These are phyloP conservation scores for Vulpes lagopus DNA, from an alignment of 2,113 vertebrate species.

Conservation along the genomic window DNA sequence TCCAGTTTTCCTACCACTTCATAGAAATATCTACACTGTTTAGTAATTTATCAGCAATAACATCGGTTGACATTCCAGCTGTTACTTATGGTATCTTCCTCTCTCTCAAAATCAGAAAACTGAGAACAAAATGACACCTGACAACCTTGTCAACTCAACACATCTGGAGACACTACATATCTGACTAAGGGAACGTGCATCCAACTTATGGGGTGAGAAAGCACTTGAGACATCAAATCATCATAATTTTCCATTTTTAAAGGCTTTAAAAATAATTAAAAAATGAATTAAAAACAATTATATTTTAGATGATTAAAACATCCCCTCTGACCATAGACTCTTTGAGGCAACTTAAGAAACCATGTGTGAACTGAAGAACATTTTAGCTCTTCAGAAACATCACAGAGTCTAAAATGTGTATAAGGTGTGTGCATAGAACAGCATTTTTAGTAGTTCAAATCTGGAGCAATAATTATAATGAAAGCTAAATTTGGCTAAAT, in stretches of 20 bases:
- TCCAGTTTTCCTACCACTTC: constrained; percentile 7
- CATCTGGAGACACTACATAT: background rate
- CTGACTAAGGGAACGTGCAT: background rate
- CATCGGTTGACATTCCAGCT: constrained; percentile 58
- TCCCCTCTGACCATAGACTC: background rate
- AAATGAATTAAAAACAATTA: background rate
- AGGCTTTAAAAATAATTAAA: constrained; percentile 31
- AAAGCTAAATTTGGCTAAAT: background rate
- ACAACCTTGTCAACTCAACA: constrained; percentile 11
- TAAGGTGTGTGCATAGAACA: background rate
- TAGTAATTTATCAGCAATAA: constrained; percentile 48
- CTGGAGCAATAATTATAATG: background rate
- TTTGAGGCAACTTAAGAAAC: background rate
- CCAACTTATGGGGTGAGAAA: background rate
- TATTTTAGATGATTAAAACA: constrained; percentile 5
- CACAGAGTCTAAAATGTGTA: background rate
- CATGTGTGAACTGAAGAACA: background rate
- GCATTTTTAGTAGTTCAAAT: background rate
- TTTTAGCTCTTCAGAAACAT: background rate
- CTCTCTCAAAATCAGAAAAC: constrained; percentile 55
- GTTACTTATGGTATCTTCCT: background rate
- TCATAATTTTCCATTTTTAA: background rate
- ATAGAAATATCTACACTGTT: constrained; percentile 35
- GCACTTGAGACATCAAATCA: background rate
- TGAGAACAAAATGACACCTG: constrained; percentile 44